These are phyloP conservation scores for Cathartes aura DNA, from an alignment of 2,113 vertebrate genomes.

Conservation along the genomic window DNA sequence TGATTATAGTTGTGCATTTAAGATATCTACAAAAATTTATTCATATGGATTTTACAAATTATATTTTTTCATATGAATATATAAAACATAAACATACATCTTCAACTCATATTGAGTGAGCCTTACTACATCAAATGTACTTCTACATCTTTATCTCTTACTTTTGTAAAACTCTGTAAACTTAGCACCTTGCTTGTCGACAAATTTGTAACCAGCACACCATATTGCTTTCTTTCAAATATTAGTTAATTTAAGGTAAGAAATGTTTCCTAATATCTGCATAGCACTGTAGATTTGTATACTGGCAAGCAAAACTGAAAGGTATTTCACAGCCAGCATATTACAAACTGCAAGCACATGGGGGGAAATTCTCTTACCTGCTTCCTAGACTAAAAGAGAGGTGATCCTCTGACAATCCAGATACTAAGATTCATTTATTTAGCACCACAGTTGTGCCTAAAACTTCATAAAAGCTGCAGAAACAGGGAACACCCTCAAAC, in stretches of 20 bases:
- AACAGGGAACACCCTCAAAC: not conserved
- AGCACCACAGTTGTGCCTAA: not conserved
- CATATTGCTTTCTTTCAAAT: not conserved
- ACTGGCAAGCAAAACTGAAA: not conserved
- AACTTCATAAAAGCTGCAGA: not conserved
- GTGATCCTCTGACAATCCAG: not conserved
- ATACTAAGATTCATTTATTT: not conserved
- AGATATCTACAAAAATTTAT: not conserved
- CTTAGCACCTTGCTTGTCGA: not conserved
- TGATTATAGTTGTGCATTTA: not conserved
- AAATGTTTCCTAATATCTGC: not conserved
- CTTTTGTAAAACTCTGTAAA: not conserved
- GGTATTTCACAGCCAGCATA: not conserved
- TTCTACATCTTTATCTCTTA: not conserved
- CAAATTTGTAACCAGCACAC: not conserved
- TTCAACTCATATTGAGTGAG: not conserved
- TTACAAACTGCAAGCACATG: not conserved
- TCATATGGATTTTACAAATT: not conserved
- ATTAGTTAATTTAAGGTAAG: not conserved
- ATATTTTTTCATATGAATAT: not conserved
- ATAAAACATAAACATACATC: not conserved
- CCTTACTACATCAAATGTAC: not conserved
- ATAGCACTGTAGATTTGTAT: not conserved
- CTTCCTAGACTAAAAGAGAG: not conserved
- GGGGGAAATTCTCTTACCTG: not conserved